Base-by-base conservation (phyloP, 2,797 vertebrate genomes). In the Hafferia zeledoni region DNA sequence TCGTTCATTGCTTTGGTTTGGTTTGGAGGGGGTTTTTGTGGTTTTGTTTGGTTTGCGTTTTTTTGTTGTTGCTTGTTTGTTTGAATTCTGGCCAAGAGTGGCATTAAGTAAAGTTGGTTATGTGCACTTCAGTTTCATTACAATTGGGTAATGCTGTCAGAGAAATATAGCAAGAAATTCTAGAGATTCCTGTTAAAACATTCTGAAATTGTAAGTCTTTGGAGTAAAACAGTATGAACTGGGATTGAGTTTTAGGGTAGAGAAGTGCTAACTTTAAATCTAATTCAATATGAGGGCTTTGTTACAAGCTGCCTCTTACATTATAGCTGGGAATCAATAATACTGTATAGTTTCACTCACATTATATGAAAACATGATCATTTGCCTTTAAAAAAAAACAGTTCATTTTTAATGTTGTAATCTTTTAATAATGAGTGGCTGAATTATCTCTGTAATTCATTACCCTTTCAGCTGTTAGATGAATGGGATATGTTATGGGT, bases 401-500 rank as follows among this genome's bases (percentile, higher is more conserved):
- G 89, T 97, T 96, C 81, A 88, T 93, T 95, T 96, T 95, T 95
- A 85, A 83, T 81, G 64, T 90, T 94, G 79, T 93, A 90, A 94
- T 95, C 88, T 96, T 97, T 97, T 96, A 95, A 96, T 97, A 93
- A 94, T 56, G 86, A 94, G 82, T 86, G 88, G 53, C 88, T 92
- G 95, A 95, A 96, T 93, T 96, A 71, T 95, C 80, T 81, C 83
- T 89, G 87, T 96, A 94, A 96, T 97, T 97, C 95, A 96, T 97
- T 96, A 90, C 77, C 61, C 92, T 94, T 90, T 94, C 84, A 92
- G 81, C 93, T 96, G 59, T 83, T 91, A 78, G 93, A 93, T 95
- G 92, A 96, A 96, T 93, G 88, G 88, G 83, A 52, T 94, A 52
- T 89, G 87, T 95, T 96, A 89, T 85, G 78, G 74, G 89, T 92